Evolutionary conservation across 2,888 invertebrate genomes (phyloP), one percentile per base, ranked within the genome.

Genomic region (Cerastis rubricosa): DNA sequence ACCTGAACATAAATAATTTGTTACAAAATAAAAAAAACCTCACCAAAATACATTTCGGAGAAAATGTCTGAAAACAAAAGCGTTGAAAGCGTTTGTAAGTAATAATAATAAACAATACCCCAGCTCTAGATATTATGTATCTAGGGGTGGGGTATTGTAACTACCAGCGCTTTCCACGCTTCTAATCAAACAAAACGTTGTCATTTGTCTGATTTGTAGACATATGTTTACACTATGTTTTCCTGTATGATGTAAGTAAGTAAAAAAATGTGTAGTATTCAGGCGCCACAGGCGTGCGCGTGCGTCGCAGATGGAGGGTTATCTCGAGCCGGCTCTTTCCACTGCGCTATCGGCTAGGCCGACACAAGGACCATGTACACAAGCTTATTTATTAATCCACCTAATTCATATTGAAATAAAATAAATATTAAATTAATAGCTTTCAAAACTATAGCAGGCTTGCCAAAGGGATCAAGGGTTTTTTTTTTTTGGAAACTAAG

Each of bases 261-360:
- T 66, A 71, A 80, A 87, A 85, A 85, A 74, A 59, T 69, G 65
- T 65, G 73, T 66, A 49, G 78, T 80, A 79, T 71, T 64, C 80
- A 80, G 85, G 83, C 85, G 84, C 82, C 82, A 25, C 40, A 74
- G 81, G 71, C 74, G 67, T 76, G 83, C 77, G 76, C 85, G 54
- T 76, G 76, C 66, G 72, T 64, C 67, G 72, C 51, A 81, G 82
- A 74, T 85, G 69, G 76, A 81, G 88, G 89, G 90, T 91, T 91
- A 91, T 91, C 91, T 84, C 81, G 63, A 74, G 78, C 79, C 89
- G 19, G 91, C 83, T 74, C 84, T 89, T 91, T 90, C 91, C 90
- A 90, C 80, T 88, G 40, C 54, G 68, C 61, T 88, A 88, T 87
- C 75, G 40, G 74, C 78, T 75, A 66, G 54, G 63, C 43, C 22